Evolutionary conservation across 2,797 vertebrate genomes (phyloP), one percentile per base, ranked within the genome.

Genomic region (Sylvilagus floridanus): DNA sequence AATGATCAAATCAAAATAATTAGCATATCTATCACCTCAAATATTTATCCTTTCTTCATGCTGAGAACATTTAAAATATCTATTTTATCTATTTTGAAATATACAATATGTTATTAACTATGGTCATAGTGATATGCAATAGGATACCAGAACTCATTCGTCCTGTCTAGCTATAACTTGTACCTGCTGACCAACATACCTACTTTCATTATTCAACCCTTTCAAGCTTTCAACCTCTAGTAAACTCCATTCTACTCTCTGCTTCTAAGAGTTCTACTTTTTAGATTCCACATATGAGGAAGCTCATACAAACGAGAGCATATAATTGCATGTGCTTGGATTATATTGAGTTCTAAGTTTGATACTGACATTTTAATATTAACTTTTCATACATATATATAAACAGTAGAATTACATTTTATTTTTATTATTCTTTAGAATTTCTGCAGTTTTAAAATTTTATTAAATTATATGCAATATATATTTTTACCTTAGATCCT

Each of bases 301-400:
- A 57, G 54, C 54, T 57, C 12, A 57, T 57, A 22, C 21, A 37
- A 21, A 9, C 4, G 35, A 35, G 35, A 35, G 35, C 35, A 35
- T 35, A 35, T 4, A 35, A 35, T 35, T 35, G 35, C 4, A 35
- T 35, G 68, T 11, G 42, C 24, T 79, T 65, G 42, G 35, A 16
- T 17, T 63, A 30, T 11, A 65, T 19, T 88, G 28, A 66, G 21
- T 84, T 24, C 88, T 65, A 77, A 68, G 66, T 78, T 85, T 82
- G 75, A 26, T 47, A 66, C 57, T 68, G 1, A 1, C 88, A 73
- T 66, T 81, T 93, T 42, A 17, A 91, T 60, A 85, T 21, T 60
- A 84, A 71, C 14, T 60, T 79, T 91, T 93, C 28, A 91, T 86
- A 84, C 7, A 2, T 66, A 72, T 68, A 63, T 93, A 85, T 7